Conservation (phyloP, 1,140 invertebrate species). For the Samia ricini region DNA sequence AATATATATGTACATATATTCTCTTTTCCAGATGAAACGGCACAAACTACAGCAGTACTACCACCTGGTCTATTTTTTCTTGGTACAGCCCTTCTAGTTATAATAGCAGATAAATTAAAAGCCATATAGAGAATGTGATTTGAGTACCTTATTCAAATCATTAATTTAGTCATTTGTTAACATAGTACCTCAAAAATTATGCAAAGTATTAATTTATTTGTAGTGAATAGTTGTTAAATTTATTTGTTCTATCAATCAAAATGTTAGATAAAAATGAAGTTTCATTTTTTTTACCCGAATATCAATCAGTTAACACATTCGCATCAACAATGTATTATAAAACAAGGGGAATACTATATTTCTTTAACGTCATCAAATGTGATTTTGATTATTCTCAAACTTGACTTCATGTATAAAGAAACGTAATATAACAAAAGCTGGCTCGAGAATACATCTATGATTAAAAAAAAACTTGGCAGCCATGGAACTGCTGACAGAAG, state of each 20-base stretch:
- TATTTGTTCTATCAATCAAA: constrained; percentile 28
- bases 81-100: constrained; percentile 60
- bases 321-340: too few relatives aligned
- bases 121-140: constrained; percentile 32
- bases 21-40: constrained; percentile 45
- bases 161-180: constrained; percentile 38
- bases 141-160: too few relatives aligned
- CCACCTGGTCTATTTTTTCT: constrained; percentile 66
- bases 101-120: constrained; percentile 71
- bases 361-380: too few relatives aligned
- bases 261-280: neutral
- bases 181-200: constrained; percentile 45
- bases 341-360: too few relatives aligned
- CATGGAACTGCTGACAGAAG: too few relatives aligned
- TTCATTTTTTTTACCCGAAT: constrained; percentile 3
- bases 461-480: too few relatives aligned
- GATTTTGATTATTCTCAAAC: too few relatives aligned
- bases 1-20: neutral
- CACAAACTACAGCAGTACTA: constrained; percentile 48
- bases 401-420: too few relatives aligned
- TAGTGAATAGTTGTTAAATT: constrained; percentile 25
- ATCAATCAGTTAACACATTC: too few relatives aligned
- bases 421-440: too few relatives aligned
- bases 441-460: too few relatives aligned
- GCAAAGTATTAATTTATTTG: constrained; percentile 64